These are phyloP conservation scores for Tragelaphus scriptus DNA, from an alignment of 2,113 vertebrate species.

Conservation along the genomic window DNA sequence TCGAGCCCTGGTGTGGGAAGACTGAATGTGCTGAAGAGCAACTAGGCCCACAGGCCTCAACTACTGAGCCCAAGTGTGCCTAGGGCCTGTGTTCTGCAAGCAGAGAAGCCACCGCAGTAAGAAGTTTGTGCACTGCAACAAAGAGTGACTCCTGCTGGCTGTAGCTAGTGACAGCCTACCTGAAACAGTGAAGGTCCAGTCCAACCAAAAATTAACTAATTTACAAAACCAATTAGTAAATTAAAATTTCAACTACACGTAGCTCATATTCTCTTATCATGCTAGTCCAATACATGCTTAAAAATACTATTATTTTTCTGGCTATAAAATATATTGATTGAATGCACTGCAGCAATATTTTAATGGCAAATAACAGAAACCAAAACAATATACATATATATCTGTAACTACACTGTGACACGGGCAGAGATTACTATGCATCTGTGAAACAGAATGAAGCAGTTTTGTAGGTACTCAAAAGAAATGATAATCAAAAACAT, in stretches of 20 bases:
- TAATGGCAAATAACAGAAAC: neutral
- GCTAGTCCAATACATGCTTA: neutral
- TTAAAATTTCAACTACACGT: neutral
- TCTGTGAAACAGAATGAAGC: neutral
- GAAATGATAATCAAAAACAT: neutral
- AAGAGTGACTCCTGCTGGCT: neutral
- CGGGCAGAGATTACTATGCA: neutral
- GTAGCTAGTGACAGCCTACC: neutral
- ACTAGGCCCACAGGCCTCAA: neutral
- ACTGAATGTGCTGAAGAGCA: neutral
- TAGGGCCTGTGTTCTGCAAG: neutral
- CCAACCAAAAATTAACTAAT: neutral
- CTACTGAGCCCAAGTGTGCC: neutral
- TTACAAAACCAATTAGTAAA: neutral
- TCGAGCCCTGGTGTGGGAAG: neutral
- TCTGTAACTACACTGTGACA: neutral
- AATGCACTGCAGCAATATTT: neutral
- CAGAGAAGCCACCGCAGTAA: neutral
- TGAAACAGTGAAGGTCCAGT: fast-evolving
- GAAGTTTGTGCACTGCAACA: neutral
- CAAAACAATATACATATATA: neutral
- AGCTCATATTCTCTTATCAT: neutral
- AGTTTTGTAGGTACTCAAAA: neutral
- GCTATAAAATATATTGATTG: neutral
- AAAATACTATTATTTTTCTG: neutral